These are phyloP conservation scores for Chironomus tentans DNA, from an alignment of 2,888 invertebrate genomes.

Conservation along the genomic window DNA sequence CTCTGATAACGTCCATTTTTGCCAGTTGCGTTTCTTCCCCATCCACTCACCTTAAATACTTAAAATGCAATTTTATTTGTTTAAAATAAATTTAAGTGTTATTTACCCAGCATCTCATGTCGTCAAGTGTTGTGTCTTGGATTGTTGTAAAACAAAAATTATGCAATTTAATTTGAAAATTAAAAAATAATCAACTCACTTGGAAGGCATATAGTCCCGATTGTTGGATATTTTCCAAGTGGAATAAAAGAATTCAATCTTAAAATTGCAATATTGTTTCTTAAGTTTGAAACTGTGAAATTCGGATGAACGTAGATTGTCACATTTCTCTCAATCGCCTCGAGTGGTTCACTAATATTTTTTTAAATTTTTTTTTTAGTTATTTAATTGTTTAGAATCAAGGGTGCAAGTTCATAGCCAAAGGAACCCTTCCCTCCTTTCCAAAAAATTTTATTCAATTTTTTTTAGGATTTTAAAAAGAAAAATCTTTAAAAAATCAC, in stretches of 20 bases:
- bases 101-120: not conserved
- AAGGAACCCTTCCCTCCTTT: too few relatives aligned
- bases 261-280: constrained; percentile 56
- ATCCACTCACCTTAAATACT: too few relatives aligned
- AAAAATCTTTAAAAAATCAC: too few relatives aligned
- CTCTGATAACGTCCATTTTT: constrained; percentile 50
- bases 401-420: too few relatives aligned
- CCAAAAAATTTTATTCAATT: too few relatives aligned
- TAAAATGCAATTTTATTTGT: too few relatives aligned
- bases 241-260: constrained; percentile 51
- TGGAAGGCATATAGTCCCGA: constrained; percentile 55
- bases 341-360: not conserved
- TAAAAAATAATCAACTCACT: constrained; percentile 35
- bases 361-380: too few relatives aligned
- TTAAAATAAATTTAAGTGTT: too few relatives aligned
- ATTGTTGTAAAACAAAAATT: not conserved
- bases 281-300: constrained; percentile 71
- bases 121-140: not conserved
- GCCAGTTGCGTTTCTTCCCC: constrained; percentile 65
- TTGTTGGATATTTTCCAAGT: constrained; percentile 47
- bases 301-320: constrained; percentile 45
- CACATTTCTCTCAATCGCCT: not conserved
- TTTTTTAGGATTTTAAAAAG: too few relatives aligned
- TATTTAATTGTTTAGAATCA: too few relatives aligned
- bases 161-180: too few relatives aligned